A percentile compares a stretch with the other conserved stretches of the same genome.
Evolutionary conservation across 2,113 vertebrate species (phyloP).

Genomic region (Bufo bufo): DNA sequence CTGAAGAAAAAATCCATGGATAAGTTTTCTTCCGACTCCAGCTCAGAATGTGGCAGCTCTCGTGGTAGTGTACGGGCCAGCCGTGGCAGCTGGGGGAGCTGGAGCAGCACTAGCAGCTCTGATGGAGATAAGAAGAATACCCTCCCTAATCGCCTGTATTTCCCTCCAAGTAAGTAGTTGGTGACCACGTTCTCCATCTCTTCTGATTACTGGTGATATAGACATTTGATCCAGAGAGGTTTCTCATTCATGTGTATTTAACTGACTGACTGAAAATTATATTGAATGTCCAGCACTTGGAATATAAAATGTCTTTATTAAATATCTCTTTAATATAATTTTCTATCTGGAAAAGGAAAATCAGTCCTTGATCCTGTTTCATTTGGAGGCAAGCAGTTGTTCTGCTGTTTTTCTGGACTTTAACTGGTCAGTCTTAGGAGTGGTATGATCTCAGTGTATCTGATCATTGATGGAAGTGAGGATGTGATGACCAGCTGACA

Average conservation of each 20-base stretch:
- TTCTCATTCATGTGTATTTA: not conserved
- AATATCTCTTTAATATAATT: no score
- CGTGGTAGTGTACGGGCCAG: slow-evolving; percentile 90
- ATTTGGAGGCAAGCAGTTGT: no score
- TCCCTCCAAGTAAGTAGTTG: slow-evolving; percentile 78
- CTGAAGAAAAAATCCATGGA: slow-evolving; percentile 79
- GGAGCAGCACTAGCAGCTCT: slow-evolving; percentile 93
- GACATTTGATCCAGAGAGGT: not conserved
- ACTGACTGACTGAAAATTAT: no score
- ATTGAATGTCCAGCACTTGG: no score
- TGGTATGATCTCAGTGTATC: not conserved
- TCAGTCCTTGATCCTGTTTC: no score
- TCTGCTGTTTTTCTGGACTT: not conserved
- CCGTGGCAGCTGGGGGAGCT: slow-evolving; percentile 96
- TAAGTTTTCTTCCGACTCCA: slow-evolving; percentile 87
- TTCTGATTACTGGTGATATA: not conserved
- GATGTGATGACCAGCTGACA: not conserved
- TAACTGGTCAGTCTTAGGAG: not conserved
- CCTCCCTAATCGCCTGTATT: slow-evolving; percentile 71
- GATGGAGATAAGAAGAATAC: slow-evolving; percentile 87
- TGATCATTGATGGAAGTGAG: not conserved
- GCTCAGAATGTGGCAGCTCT: slow-evolving; percentile 93
- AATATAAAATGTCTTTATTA: no score
- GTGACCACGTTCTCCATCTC: not conserved
- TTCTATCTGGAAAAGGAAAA: no score